Percentiles rank a stretch among this genome's conserved stretches.
phyloP scores from a whole-genome alignment of 64 coral and sea anemone species.

The Dendrophyllia cribrosa region DNA sequence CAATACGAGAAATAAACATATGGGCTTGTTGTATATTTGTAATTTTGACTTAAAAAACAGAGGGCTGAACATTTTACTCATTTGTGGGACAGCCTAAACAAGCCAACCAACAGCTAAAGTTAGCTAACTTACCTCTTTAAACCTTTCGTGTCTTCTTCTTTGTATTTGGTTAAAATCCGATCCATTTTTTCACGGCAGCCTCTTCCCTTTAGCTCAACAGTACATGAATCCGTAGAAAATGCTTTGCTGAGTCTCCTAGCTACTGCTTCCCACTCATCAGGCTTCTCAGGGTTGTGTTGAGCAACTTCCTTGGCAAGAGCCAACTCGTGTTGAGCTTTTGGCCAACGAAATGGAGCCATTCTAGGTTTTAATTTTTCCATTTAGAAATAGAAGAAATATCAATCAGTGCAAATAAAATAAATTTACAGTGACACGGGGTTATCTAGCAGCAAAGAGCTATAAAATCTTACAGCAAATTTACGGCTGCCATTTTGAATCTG shows the following conservation, averaged over 20 bases:
- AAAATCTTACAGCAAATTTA: slow-evolving; percentile 36
- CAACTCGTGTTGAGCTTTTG: slow-evolving; percentile 38
- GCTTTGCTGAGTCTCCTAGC: slow-evolving; percentile 10
- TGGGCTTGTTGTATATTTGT: slow-evolving; percentile 49
- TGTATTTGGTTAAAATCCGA: not conserved
- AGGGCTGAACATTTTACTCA: slow-evolving; percentile 46
- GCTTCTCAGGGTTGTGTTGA: slow-evolving; percentile 38
- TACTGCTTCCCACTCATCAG: slow-evolving; percentile 46
- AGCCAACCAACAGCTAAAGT: slow-evolving; percentile 31
- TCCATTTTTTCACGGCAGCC: slow-evolving; percentile 48
- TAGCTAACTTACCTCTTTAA: slow-evolving; percentile 33
- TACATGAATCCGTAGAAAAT: slow-evolving; percentile 32
- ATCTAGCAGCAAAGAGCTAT: slow-evolving; percentile 27
- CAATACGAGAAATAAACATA: slow-evolving; percentile 44
- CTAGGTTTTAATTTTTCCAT: slow-evolving; percentile 53
- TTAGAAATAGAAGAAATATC: slow-evolving; percentile 56
- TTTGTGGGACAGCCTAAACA: slow-evolving; percentile 45
- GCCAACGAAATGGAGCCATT: slow-evolving; percentile 55
- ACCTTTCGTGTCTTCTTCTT: slow-evolving; percentile 11
- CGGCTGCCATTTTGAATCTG: slow-evolving; percentile 46
- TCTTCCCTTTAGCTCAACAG: slow-evolving; percentile 48
- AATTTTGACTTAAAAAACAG: slow-evolving; percentile 28
- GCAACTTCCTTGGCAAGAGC: slow-evolving; percentile 18
- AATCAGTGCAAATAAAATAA: slow-evolving; percentile 56
- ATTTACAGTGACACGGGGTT: slow-evolving; percentile 39